phyloP scores from a whole-genome alignment of 2,113 vertebrate genomes.

The Chitala chitala region DNA sequence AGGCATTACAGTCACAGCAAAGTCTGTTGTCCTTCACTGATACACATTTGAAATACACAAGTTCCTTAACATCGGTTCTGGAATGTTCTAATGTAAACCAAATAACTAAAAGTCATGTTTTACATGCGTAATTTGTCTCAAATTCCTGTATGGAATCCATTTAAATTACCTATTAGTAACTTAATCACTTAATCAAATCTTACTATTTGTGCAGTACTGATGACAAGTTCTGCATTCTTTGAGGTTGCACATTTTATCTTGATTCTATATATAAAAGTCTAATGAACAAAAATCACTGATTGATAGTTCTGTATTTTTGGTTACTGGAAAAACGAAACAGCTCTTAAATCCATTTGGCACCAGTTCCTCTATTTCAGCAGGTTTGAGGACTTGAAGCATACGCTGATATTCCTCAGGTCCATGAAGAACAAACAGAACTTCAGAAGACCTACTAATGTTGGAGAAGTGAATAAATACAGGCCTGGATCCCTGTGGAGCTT shows the following conservation, averaged over 20 bases:
- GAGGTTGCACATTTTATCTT: conserved; percentile 20
- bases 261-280: no score
- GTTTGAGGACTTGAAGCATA: no score
- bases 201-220: conserved; percentile 15
- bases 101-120: conserved; percentile 43
- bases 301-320: no score
- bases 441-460: conserved; percentile 47
- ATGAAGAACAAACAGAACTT: conserved; percentile 35
- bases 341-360: conserved; percentile 43
- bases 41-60: conserved; percentile 50
- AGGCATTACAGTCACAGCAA: no score
- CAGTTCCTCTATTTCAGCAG: conserved; percentile 46
- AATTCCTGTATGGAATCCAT: conserved; percentile 23
- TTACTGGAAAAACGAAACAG: conserved; percentile 22
- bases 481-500: conserved; percentile 52
- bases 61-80: conserved; percentile 46
- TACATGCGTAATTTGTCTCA: conserved; percentile 39
- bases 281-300: no score
- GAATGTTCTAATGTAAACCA: conserved; percentile 49
- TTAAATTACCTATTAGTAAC: conserved; percentile 4
- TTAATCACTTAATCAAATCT: conserved; percentile 15
- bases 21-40: conserved; percentile 37
- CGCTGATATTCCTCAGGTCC: no score
- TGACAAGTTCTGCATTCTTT: not conserved
- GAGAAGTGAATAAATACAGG: conserved; percentile 50